phyloP scores from a whole-genome alignment of 2,888 invertebrate species.

The Timandra comae region DNA sequence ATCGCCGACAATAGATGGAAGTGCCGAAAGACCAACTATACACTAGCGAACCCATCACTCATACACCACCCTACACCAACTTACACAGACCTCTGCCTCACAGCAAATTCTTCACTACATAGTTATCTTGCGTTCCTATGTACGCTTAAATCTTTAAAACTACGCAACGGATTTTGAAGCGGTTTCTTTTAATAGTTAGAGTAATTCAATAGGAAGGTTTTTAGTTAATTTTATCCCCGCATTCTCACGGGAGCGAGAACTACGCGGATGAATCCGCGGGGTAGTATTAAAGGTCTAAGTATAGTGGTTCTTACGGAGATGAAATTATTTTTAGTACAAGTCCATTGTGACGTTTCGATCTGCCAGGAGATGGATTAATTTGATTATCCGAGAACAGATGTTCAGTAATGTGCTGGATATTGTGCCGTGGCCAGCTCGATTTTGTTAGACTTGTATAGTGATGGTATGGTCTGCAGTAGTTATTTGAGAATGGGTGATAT shows the following conservation, averaged over 20 bases:
- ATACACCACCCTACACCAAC: constrained; percentile 46
- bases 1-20: constrained; percentile 66
- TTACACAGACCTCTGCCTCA: constrained; percentile 23
- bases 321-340: constrained; percentile 70
- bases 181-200: too few relatives aligned
- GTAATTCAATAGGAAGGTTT: too few relatives aligned
- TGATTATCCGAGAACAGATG: constrained; percentile 71
- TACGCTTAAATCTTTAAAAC: too few relatives aligned
- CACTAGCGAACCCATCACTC: constrained; percentile 65
- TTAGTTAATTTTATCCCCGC: too few relatives aligned
- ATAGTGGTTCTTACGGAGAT: constrained; percentile 20
- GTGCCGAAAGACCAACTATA: constrained; percentile 65
- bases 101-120: not conserved
- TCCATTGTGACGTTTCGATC: constrained; percentile 72
- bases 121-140: too few relatives aligned
- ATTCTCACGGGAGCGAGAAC: too few relatives aligned
- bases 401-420: constrained; percentile 31
- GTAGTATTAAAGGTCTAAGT: not conserved
- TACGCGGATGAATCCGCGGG: too few relatives aligned
- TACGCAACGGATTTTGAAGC: too few relatives aligned
- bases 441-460: too few relatives aligned
- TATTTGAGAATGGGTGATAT: too few relatives aligned
- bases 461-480: too few relatives aligned
- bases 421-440: too few relatives aligned
- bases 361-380: constrained; percentile 74